Conservation (phyloP, 2,797 vertebrate genomes). For the Notolabrus celidotus region DNA sequence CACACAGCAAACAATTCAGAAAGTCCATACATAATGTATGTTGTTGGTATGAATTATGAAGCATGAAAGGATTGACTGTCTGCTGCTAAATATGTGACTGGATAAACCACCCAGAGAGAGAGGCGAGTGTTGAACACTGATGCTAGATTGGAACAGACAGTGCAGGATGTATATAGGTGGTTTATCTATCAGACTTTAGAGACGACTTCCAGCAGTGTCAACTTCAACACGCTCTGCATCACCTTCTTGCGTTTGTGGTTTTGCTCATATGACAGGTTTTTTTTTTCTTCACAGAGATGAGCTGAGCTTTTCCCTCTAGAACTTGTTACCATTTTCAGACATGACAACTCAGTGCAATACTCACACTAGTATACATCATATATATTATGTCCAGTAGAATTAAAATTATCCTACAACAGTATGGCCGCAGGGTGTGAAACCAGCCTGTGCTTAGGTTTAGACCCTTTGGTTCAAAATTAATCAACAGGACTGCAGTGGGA, state of each 20-base stretch:
- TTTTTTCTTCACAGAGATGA: conserved; percentile 1
- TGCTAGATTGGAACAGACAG: conserved; percentile 20
- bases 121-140: conserved; percentile 21
- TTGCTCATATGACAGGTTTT: not conserved
- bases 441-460: not conserved
- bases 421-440: not conserved
- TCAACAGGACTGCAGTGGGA: not conserved
- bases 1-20: conserved; percentile 77
- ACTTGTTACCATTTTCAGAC: not conserved
- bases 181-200: conserved; percentile 24
- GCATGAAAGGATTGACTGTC: conserved; percentile 81
- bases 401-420: not conserved
- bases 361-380: not conserved
- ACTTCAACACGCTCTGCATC: conserved; percentile 23
- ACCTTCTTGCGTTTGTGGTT: conserved; percentile 21
- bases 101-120: conserved; percentile 53
- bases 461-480: not conserved
- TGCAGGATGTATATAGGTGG: conserved; percentile 32
- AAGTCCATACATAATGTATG: conserved; percentile 79
- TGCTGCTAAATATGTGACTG: conserved; percentile 74
- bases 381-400: not conserved
- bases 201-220: conserved; percentile 20
- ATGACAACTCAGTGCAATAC: not conserved
- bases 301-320: not conserved
- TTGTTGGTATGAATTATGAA: conserved; percentile 83